phyloP scores from a whole-genome alignment of 2,888 invertebrate species.

The Mantis religiosa region DNA sequence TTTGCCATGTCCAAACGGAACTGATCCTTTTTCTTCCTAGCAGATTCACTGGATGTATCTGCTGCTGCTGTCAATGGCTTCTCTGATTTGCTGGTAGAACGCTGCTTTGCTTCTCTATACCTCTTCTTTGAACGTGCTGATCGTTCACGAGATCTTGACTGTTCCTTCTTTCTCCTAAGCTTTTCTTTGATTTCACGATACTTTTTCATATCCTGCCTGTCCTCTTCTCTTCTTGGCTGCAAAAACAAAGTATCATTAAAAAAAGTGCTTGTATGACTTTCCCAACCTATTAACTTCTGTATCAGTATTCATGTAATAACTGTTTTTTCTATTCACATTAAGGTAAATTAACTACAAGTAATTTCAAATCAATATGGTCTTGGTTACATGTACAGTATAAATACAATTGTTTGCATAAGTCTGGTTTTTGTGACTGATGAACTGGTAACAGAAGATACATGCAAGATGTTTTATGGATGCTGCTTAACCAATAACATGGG shows the following conservation, averaged over 20 bases:
- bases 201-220: conserved; percentile 66
- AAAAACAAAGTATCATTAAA: conserved; percentile 29
- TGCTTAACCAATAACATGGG: not conserved
- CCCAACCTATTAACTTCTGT: not conserved
- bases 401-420: not conserved
- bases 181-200: conserved; percentile 79
- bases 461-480: no score
- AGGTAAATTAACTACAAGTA: no score
- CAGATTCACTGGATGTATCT: conserved; percentile 50
- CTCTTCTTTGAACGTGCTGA: conserved; percentile 20
- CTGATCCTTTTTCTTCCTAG: conserved; percentile 75
- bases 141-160: conserved; percentile 22
- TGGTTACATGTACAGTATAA: not conserved
- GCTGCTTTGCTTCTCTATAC: conserved; percentile 14
- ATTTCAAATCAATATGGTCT: not conserved
- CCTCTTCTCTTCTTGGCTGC: conserved; percentile 78
- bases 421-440: no score
- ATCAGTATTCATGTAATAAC: not conserved
- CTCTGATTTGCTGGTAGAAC: conserved; percentile 28
- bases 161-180: conserved; percentile 58
- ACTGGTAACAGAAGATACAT: no score
- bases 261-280: not conserved
- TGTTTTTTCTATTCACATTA: no score
- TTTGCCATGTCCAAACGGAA: conserved; percentile 67
- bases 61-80: conserved; percentile 47